These are phyloP conservation scores for Salarias fasciatus DNA, from an alignment of 2,797 vertebrate species.

Conservation along the genomic window DNA sequence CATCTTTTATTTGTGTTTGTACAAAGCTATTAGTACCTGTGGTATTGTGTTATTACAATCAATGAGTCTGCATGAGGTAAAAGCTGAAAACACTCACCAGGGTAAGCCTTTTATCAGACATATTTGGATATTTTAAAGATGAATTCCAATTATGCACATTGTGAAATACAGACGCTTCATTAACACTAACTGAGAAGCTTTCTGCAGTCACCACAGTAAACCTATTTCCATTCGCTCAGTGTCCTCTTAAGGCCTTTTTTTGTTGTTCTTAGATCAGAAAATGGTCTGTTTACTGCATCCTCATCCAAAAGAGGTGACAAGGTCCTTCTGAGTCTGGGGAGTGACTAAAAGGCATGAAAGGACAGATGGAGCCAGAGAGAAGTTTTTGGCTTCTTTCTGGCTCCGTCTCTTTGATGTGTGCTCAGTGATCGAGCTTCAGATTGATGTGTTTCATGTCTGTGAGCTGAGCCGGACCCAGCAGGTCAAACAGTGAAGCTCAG, in stretches of 20 bases:
- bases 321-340: constrained; percentile 36
- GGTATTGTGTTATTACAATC: too few species aligned
- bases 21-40: too few species aligned
- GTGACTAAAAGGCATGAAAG: constrained; percentile 54
- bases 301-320: constrained; percentile 31
- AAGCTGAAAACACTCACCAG: too few species aligned
- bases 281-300: constrained; percentile 52
- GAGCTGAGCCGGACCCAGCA: constrained; percentile 45
- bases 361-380: constrained; percentile 52
- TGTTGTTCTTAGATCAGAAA: constrained; percentile 58
- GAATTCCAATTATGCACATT: too few species aligned
- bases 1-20: too few species aligned
- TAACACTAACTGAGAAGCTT: too few species aligned
- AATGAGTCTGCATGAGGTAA: too few species aligned
- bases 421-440: constrained; percentile 40
- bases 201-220: constrained; percentile 22
- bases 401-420: constrained; percentile 71
- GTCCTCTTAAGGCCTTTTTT: constrained; percentile 32
- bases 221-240: constrained; percentile 41
- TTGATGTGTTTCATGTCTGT: constrained; percentile 58
- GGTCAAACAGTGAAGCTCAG: constrained; percentile 56
- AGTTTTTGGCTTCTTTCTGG: too few species aligned
- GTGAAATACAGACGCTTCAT: too few species aligned
- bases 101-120: too few species aligned
- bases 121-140: too few species aligned